Evolutionary conservation across 1,140 invertebrate genomes (phyloP), one percentile per base, ranked within the genome.

Genomic region (Araneus ventricosus): DNA sequence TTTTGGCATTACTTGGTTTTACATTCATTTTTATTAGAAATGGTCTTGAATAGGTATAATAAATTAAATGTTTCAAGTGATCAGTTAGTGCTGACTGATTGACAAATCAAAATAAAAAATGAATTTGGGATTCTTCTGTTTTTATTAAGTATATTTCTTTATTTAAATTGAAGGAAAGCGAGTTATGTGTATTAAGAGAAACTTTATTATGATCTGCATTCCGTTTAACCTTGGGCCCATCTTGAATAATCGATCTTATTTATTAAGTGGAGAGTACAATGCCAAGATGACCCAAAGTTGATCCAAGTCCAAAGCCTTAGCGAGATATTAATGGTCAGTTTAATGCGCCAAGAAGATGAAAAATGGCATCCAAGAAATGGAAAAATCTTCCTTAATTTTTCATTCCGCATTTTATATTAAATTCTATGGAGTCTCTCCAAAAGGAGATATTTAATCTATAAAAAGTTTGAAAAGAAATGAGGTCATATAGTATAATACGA

Each of bases 371-470:
- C 30, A 88, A 88, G 87, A 45, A 75, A 75, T 30, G 39, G 80
- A 24, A 84, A 84, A 84, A 84, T 84, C 27, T 84, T 84, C 24
- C 63, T 88, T 70, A 88, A 88, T 88, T 88, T 88, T 88, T 88
- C 61, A 88, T 70, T 87, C 57, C 34, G 45, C 85, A 45, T 87
- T 61, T 85, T 84, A 84, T 61, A 88, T 70, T 88, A 67, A 88
- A 70, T 75, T 88, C 63, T 75, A 88, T 88, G 37, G 45, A 45
- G 59, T 22, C 39, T 41, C 67, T 37, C 30, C 67, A 75, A 70
- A 75, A 34, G 30, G 30, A 75, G 17, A 75, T 17, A 10, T n/a
- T 52, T 84, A 14, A 27, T 22, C 10, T 17, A 84, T 84, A 84
- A 41, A 84, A 45, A 52, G 6, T 52, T 45, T 27, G 80, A 45